Evolutionary conservation across 2,888 invertebrate species (phyloP), one percentile per base, ranked within the genome.

Genomic region (Coleophora deauratella): DNA sequence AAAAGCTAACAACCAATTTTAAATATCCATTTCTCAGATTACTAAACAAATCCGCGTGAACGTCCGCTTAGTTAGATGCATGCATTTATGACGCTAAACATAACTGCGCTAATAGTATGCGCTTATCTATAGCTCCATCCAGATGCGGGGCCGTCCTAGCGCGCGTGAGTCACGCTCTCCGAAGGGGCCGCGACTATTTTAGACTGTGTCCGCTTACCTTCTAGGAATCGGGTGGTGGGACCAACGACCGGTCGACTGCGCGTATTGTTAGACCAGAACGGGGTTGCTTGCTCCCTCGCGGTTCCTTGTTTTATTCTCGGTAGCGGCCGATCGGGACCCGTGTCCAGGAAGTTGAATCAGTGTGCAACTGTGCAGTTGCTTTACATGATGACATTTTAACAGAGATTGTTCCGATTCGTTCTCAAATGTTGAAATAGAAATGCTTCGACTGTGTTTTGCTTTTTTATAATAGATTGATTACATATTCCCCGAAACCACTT

Each of bases 161-260:
- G 50, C 82, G 82, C 44, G 51, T 82, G 82, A 82, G 45, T 84
- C 82, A 85, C 60, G 60, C 55, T 72, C 75, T 80, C 76, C 75
- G 74, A 82, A 84, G 79, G 71, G 73, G 76, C 74, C 73, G 73
- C 59, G 70, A 74, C 81, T 82, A 82, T 84, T 84, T 82, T 79
- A 75, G 77, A 73, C 67, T 79, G 82, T 76, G 82, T 84, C 81
- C 82, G 84, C 81, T 81, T 81, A 78, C 82, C 75, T 85, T 85
- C 85, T 85, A 77, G 76, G 82, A 82, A 82, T 66, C 69, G 70
- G 64, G 65, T 67, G 81, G 65, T 67, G 81, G 70, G 84, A 82
- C 82, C 82, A 81, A 82, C 80, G 82, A 82, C 84, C 84, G 77
- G 72, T 71, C 75, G 69, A 36, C 68, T 66, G 62, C 21, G 67